Evolutionary conservation across 2,113 vertebrate genomes (phyloP).

Genomic region (Rhea pennata): DNA sequence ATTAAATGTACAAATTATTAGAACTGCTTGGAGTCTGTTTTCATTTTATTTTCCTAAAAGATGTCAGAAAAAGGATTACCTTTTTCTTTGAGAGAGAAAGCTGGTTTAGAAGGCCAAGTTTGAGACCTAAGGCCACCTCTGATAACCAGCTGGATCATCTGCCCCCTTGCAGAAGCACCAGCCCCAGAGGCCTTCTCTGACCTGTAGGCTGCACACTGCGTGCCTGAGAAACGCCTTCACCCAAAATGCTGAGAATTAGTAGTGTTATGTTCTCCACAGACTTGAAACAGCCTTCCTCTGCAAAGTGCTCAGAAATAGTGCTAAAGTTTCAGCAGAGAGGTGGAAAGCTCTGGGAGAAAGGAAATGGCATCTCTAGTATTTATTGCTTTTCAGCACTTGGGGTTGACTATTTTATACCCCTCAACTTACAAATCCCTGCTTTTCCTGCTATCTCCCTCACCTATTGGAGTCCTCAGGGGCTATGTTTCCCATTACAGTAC

Average conservation of each 20-base stretch:
- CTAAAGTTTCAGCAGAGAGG: neutral
- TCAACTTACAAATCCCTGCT: neutral
- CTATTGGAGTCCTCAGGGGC: neutral
- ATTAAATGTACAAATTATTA: accelerated
- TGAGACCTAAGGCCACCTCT: neutral
- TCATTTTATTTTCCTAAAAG: neutral
- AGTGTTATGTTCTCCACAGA: neutral
- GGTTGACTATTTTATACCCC: neutral
- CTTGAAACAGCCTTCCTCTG: neutral
- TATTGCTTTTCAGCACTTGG: too few relatives aligned
- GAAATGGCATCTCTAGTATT: neutral
- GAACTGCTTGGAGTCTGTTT: neutral
- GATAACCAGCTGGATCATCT: neutral
- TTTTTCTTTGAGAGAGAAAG: too few relatives aligned
- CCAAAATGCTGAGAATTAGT: neutral
- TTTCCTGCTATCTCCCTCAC: neutral
- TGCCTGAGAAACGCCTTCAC: neutral
- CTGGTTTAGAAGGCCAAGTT: too few relatives aligned
- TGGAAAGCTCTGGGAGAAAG: neutral
- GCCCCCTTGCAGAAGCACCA: neutral
- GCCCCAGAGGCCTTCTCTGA: neutral
- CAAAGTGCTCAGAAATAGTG: neutral
- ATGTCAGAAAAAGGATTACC: neutral
- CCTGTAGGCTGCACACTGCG: neutral
- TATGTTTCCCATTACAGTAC: neutral